Conservation (phyloP, 2,888 invertebrate species). For the Erynnis tages region DNA sequence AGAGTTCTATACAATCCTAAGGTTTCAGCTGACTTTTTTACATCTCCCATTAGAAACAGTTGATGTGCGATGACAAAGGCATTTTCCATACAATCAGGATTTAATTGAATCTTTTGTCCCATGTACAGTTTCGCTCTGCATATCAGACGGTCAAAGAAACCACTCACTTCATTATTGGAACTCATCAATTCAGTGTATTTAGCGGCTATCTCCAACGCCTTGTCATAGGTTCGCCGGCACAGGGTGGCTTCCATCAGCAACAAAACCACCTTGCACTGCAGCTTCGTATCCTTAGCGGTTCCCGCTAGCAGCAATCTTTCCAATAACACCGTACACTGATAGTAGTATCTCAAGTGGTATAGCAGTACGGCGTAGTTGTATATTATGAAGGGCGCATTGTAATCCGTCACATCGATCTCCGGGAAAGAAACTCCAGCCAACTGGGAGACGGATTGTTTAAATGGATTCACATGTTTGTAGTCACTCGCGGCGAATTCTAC, state of each 20-base stretch:
- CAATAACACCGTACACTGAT: slow-evolving; percentile 79
- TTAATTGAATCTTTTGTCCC: slow-evolving; percentile 51
- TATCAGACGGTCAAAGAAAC: slow-evolving; percentile 63
- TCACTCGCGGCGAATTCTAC: slow-evolving; percentile 89
- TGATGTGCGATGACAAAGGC: slow-evolving; percentile 71
- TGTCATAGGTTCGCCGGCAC: slow-evolving; percentile 69
- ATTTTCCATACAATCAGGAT: slow-evolving; percentile 70
- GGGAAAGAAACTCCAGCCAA: slow-evolving; percentile 79
- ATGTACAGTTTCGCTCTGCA: slow-evolving; percentile 64
- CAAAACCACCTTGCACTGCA: slow-evolving; percentile 61
- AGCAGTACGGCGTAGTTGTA: slow-evolving; percentile 91
- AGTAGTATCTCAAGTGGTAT: slow-evolving; percentile 89
- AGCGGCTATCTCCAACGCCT: slow-evolving; percentile 64
- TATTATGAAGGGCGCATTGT: slow-evolving; percentile 71
- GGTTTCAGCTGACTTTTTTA: slow-evolving; percentile 63
- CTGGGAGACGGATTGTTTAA: slow-evolving; percentile 85
- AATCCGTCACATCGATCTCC: slow-evolving; percentile 64
- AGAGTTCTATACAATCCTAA: slow-evolving; percentile 63
- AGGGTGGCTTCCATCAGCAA: slow-evolving; percentile 68
- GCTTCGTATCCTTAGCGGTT: slow-evolving; percentile 61
- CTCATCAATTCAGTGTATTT: slow-evolving; percentile 59
- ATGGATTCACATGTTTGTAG: slow-evolving; percentile 86
- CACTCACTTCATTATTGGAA: slow-evolving; percentile 54
- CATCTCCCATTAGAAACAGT: slow-evolving; percentile 67
- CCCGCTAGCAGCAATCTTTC: slow-evolving; percentile 64